These are phyloP conservation scores for Cotesia chilonis DNA, from an alignment of 1,140 invertebrate genomes.

Conservation along the genomic window DNA sequence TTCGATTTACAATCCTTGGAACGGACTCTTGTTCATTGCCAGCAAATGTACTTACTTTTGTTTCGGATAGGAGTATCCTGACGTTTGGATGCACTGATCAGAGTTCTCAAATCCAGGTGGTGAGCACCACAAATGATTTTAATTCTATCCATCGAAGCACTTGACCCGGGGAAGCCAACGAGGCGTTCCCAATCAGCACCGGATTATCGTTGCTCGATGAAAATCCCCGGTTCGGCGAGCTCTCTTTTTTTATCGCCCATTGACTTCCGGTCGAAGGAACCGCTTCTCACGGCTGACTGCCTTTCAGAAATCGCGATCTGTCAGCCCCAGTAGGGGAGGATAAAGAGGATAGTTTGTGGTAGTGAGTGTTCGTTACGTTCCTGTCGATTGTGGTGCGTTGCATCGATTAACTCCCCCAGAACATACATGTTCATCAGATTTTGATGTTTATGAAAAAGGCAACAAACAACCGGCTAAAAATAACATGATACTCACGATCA, in stretches of 20 bases:
- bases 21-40: too few species aligned
- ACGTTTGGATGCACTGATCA: constrained; percentile 13
- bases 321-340: constrained; percentile 23
- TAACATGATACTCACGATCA: background rate
- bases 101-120: constrained; percentile 20
- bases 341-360: constrained; percentile 3
- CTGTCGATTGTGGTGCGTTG: constrained; percentile 12
- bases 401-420: background rate
- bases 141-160: constrained; percentile 27
- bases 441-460: too few species aligned
- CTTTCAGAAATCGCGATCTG: constrained; percentile 33
- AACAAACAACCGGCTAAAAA: too few species aligned
- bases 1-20: background rate
- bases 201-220: constrained; percentile 38
- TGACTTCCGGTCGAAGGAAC: constrained; percentile 36
- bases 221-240: constrained; percentile 25
- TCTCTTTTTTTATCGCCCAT: constrained; percentile 29
- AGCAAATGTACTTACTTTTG: constrained; percentile 18
- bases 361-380: constrained; percentile 20
- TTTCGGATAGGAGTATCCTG: constrained; percentile 20
- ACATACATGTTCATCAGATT: too few species aligned
- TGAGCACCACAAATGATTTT: constrained; percentile 31
- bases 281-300: constrained; percentile 29
- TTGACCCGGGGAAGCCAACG: constrained; percentile 28
- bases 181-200: constrained; percentile 37